Evolutionary conservation across 1,140 invertebrate genomes (phyloP).

Genomic region (Apolygus lucorum): DNA sequence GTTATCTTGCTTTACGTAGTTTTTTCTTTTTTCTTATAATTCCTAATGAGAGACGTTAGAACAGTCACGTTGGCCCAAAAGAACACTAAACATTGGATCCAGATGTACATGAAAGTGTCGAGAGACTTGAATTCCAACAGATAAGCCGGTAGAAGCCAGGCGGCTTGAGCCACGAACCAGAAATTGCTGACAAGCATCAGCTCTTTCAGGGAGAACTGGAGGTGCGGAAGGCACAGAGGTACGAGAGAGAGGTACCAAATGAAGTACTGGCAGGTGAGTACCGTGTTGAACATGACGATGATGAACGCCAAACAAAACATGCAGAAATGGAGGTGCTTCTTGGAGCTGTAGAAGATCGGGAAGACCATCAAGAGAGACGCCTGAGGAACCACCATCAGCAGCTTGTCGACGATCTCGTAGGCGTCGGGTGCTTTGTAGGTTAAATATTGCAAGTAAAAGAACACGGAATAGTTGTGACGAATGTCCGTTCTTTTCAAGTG

Average conservation of each 20-base stretch:
- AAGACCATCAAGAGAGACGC: slow-evolving; percentile 58
- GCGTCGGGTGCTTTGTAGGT: slow-evolving; percentile 38
- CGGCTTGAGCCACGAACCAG: slow-evolving; percentile 71
- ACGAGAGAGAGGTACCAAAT: slow-evolving; percentile 89
- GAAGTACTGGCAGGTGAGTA: slow-evolving; percentile 96
- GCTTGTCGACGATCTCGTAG: slow-evolving; percentile 46
- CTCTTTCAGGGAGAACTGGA: slow-evolving; percentile 42
- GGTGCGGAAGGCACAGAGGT: slow-evolving; percentile 62
- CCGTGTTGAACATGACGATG: slow-evolving; percentile 92
- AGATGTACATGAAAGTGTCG: slow-evolving; percentile 72
- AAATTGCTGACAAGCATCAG: slow-evolving; percentile 43
- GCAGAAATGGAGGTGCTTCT: slow-evolving; percentile 67
- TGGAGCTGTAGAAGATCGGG: slow-evolving; percentile 57
- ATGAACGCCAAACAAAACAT: slow-evolving; percentile 77
- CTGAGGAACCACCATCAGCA: slow-evolving; percentile 66
- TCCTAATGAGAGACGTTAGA: slow-evolving; percentile 54
- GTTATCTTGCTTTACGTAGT: no score
- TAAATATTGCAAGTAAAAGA: slow-evolving; percentile 90
- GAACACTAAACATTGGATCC: slow-evolving; percentile 66
- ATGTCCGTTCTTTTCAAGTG: slow-evolving; percentile 83
- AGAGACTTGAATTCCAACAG: slow-evolving; percentile 78
- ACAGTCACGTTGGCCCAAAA: slow-evolving; percentile 68
- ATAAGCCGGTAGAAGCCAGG: slow-evolving; percentile 89
- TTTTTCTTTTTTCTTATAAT: slow-evolving; percentile 40
- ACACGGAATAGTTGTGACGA: slow-evolving; percentile 94